These are phyloP conservation scores for Centropus bengalensis DNA, from an alignment of 2,113 vertebrate species.

Conservation along the genomic window DNA sequence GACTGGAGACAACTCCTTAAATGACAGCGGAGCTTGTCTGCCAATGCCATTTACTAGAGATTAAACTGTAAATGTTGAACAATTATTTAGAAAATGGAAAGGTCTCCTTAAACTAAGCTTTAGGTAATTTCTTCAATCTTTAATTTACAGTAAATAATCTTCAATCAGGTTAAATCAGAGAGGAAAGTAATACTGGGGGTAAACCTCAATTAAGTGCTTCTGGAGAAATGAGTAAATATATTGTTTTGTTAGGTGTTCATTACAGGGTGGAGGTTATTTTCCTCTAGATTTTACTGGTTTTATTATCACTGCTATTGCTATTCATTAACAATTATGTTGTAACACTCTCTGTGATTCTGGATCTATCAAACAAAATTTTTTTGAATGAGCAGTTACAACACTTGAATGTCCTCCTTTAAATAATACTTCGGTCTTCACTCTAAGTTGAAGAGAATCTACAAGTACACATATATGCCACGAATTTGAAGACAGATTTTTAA, in stretches of 20 bases:
- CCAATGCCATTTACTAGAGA: neutral
- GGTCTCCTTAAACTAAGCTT: neutral
- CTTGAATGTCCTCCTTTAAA: neutral
- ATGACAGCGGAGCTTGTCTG: neutral
- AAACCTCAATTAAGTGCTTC: neutral
- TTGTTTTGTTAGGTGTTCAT: neutral
- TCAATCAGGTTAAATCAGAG: neutral
- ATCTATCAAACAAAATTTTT: neutral
- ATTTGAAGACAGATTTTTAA: neutral
- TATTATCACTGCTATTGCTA: neutral
- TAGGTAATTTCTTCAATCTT: neutral
- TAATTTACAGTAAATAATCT: neutral
- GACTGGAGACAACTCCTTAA: neutral
- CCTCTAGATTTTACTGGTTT: neutral
- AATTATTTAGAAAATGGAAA: neutral
- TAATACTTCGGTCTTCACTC: neutral
- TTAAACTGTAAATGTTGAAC: neutral
- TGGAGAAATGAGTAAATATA: neutral
- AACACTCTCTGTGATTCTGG: neutral
- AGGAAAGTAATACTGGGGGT: neutral
- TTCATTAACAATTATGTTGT: neutral
- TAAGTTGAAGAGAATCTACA: neutral
- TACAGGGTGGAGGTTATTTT: neutral
- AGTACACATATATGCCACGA: neutral
- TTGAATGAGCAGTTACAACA: neutral